Conservation (phyloP, 1,140 invertebrate species). For the Polypedilum pembai region DNA sequence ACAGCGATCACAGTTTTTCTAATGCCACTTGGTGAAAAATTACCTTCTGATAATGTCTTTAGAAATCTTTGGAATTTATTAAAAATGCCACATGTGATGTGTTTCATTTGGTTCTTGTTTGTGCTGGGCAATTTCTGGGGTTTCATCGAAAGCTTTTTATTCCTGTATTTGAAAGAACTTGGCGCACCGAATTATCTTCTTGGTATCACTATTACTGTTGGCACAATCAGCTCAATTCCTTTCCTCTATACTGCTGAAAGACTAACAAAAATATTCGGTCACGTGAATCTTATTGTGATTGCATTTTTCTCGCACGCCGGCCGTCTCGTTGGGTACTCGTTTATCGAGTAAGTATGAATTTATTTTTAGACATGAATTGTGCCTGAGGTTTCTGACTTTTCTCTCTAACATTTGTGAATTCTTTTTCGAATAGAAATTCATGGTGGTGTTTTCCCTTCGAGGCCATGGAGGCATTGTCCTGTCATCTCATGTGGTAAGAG, state of each 20-base stretch:
- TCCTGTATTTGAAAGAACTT: conserved; percentile 72
- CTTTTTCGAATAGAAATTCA: conserved; percentile 53
- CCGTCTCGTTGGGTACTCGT: conserved; percentile 71
- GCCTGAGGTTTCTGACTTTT: conserved; percentile 15
- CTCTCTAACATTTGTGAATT: conserved; percentile 29
- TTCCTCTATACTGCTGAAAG: conserved; percentile 71
- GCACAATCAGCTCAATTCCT: conserved; percentile 69
- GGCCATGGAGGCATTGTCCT: conserved; percentile 74
- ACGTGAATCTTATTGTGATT: conserved; percentile 71
- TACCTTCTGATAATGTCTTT: conserved; percentile 63
- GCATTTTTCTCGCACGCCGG: conserved; percentile 74
- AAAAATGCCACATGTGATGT: conserved; percentile 62
- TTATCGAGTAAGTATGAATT: conserved; percentile 60
- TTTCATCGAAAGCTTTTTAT: conserved; percentile 77
- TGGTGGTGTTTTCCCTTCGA: conserved; percentile 83
- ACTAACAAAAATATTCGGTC: conserved; percentile 70
- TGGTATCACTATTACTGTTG: conserved; percentile 73
- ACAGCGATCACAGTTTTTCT: conserved; percentile 59
- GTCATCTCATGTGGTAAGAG: conserved; percentile 66
- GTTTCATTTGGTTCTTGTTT: conserved; percentile 70
- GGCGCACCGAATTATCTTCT: conserved; percentile 70
- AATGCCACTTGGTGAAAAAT: conserved; percentile 62
- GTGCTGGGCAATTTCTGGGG: conserved; percentile 73
- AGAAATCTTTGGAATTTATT: conserved; percentile 61
- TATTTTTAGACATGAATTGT: background rate